Conservation (phyloP, 2,888 invertebrate species). For the Eristalis arbustorum region DNA sequence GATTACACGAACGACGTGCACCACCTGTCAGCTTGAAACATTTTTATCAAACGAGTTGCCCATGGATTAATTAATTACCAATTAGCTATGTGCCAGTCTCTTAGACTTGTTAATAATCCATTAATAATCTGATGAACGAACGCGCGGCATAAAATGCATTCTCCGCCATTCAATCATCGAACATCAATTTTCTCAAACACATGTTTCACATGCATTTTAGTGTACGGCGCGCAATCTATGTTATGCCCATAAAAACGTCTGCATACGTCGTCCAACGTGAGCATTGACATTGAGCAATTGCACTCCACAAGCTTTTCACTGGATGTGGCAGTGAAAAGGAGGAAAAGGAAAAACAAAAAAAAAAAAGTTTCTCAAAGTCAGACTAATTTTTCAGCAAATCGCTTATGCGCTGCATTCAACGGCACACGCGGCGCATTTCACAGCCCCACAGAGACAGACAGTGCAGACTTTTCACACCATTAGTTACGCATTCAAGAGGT, state of each 20-base stretch:
- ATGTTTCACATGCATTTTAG: background rate
- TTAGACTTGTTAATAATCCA: slow-evolving; percentile 44
- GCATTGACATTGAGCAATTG: slow-evolving; percentile 59
- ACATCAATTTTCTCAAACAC: slow-evolving; percentile 8
- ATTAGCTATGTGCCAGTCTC: slow-evolving; percentile 31
- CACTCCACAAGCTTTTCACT: slow-evolving; percentile 49
- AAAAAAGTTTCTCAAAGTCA: slow-evolving; percentile 14
- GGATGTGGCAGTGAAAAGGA: slow-evolving; percentile 1
- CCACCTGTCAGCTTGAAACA: background rate
- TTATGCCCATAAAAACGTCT: background rate
- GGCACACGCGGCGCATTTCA: slow-evolving; percentile 18
- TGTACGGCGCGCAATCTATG: background rate
- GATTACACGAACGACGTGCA: background rate
- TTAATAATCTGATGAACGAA: slow-evolving; percentile 30
- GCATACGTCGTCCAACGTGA: slow-evolving; percentile 36
- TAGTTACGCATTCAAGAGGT: slow-evolving; percentile 44
- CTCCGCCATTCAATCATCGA: background rate
- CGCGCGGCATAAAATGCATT: slow-evolving; percentile 26
- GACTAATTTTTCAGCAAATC: slow-evolving; percentile 56
- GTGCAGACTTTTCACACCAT: slow-evolving; percentile 57
- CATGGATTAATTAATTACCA: slow-evolving; percentile 7
- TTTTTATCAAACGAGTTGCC: background rate
- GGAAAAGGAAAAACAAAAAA: background rate
- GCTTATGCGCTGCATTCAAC: slow-evolving; percentile 3
- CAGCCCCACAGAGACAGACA: slow-evolving; percentile 31